Evolutionary conservation across 1,140 invertebrate genomes (phyloP).

Genomic region (Dendroctonus valens): DNA sequence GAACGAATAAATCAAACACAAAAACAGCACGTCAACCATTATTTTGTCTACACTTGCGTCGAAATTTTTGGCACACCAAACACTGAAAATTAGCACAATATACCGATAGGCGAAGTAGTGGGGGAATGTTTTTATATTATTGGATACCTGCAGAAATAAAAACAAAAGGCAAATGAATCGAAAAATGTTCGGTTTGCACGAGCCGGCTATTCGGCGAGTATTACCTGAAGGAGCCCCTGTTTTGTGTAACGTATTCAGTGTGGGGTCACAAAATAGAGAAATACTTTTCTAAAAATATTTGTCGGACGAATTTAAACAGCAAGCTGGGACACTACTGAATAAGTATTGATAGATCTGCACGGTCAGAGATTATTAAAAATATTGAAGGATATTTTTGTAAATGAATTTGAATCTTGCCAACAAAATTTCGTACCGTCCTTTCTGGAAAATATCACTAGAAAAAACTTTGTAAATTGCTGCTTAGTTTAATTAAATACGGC

Average conservation of each 20-base stretch:
- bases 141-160: constrained; percentile 11
- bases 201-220: constrained; percentile 6
- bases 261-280: constrained; percentile 7
- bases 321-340: constrained; percentile 14
- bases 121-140: constrained; percentile 14
- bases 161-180: constrained; percentile 15
- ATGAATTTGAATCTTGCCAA: constrained; percentile 12
- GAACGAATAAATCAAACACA: neutral
- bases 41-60: constrained; percentile 2
- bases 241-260: constrained; percentile 4
- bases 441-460: too few relatives aligned
- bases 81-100: constrained; percentile 4
- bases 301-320: constrained; percentile 20
- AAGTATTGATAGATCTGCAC: constrained; percentile 30
- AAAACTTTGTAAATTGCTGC: too few relatives aligned
- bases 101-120: neutral
- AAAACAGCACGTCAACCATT: constrained; percentile 4
- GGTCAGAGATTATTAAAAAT: constrained; percentile 24
- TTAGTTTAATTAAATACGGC: too few relatives aligned
- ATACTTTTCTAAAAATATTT: constrained; percentile 24
- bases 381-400: constrained; percentile 28
- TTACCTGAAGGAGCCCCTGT: constrained; percentile 13
- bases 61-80: constrained; percentile 14
- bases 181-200: neutral
- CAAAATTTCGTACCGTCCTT: neutral